A percentile compares a stretch with the other conserved stretches of the same genome.
phyloP scores from a whole-genome alignment of 1,140 invertebrate species.

The Bombus polaris region DNA sequence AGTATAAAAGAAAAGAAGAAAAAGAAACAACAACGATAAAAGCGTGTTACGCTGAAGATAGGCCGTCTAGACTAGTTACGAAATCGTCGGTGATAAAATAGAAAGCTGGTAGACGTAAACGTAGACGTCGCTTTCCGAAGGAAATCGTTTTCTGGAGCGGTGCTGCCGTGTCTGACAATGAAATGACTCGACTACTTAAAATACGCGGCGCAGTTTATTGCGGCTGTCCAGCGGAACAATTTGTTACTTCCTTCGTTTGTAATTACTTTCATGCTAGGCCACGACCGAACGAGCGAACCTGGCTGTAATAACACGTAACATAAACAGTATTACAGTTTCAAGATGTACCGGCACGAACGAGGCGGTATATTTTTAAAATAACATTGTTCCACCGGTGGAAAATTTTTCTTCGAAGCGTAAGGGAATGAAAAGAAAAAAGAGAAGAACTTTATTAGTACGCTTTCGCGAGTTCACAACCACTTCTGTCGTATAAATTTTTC shows the following conservation, averaged over 20 bases:
- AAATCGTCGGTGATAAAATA: conserved; percentile 27
- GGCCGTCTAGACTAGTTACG: conserved; percentile 22
- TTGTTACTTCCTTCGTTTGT: conserved; percentile 73
- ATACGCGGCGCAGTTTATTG: conserved; percentile 69
- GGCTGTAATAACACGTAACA: conserved; percentile 16
- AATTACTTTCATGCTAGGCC: conserved; percentile 71
- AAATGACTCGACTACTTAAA: conserved; percentile 70
- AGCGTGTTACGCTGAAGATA: neutral
- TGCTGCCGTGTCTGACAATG: conserved; percentile 56
- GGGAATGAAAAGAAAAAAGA: neutral
- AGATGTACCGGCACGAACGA: neutral
- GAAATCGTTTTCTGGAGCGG: conserved; percentile 49
- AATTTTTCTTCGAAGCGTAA: neutral
- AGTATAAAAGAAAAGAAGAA: neutral
- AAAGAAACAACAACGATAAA: conserved; percentile 3
- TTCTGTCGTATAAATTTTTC: neutral
- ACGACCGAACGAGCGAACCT: neutral
- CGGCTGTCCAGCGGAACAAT: conserved; percentile 72
- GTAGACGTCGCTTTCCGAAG: conserved; percentile 25
- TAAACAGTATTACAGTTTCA: conserved; percentile 20
- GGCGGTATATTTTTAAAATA: conserved; percentile 4
- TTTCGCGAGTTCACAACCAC: neutral
- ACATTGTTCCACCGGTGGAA: neutral
- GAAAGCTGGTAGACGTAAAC: conserved; percentile 9
- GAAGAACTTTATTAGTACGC: neutral